Evolutionary conservation across 2,113 vertebrate species (phyloP).

Genomic region (Anarrhichthys ocellatus): DNA sequence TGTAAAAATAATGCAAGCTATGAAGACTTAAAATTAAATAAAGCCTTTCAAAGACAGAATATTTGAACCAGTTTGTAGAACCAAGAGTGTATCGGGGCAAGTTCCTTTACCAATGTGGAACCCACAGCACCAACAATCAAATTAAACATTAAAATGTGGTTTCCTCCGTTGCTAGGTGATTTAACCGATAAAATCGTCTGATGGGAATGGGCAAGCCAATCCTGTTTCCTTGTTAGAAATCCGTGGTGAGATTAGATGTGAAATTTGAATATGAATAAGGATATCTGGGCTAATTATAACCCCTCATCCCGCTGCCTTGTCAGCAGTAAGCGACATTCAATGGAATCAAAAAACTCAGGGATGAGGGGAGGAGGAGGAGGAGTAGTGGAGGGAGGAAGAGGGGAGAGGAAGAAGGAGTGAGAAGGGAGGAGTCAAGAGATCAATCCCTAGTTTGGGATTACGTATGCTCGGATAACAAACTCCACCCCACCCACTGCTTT

Average conservation of each 20-base stretch:
- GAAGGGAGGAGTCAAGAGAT: constrained; percentile 76
- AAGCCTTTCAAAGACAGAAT: neutral
- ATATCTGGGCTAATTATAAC: constrained; percentile 79
- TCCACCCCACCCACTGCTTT: constrained; percentile 58
- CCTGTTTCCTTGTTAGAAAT: constrained; percentile 61
- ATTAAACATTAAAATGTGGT: constrained; percentile 38
- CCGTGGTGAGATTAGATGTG: constrained; percentile 72
- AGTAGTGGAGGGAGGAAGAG: constrained; percentile 28
- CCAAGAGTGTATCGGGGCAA: neutral
- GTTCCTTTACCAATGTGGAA: neutral
- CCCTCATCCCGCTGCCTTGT: constrained; percentile 70
- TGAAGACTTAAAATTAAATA: neutral
- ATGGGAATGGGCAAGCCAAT: constrained; percentile 56
- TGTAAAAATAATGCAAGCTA: neutral
- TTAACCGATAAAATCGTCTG: constrained; percentile 60
- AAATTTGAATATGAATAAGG: constrained; percentile 79
- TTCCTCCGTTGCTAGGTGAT: constrained; percentile 62
- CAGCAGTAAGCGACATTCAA: constrained; percentile 70
- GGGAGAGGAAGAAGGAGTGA: constrained; percentile 38
- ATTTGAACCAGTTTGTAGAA: neutral
- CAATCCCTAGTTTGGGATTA: constrained; percentile 81
- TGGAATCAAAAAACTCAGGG: constrained; percentile 56
- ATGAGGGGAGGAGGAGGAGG: constrained; percentile 31
- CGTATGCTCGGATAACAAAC: constrained; percentile 75
- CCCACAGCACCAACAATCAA: neutral